Percentiles rank a stretch among this genome's conserved stretches.
These are phyloP conservation scores for Diploscapter pachys DNA, from an alignment of 1,140 invertebrate genomes.

Conservation along the genomic window DNA sequence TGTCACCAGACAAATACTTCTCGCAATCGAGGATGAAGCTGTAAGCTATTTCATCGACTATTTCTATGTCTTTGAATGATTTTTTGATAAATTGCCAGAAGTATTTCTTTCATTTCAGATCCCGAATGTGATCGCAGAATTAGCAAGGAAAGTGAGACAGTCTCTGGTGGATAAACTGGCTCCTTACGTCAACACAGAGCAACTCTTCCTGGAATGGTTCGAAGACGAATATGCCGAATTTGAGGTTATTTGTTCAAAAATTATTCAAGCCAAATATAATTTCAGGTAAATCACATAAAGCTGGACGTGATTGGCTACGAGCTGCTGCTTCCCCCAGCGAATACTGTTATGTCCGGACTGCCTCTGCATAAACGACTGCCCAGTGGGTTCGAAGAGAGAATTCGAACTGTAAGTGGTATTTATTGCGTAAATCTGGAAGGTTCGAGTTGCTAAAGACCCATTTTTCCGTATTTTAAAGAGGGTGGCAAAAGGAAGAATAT, in stretches of 20 bases:
- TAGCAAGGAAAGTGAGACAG: neutral
- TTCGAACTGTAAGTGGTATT: constrained; percentile 67
- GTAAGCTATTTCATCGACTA: constrained; percentile 10
- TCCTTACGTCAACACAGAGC: constrained; percentile 89
- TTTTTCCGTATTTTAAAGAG: too few relatives aligned
- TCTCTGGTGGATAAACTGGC: constrained; percentile 65
- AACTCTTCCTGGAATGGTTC: constrained; percentile 97
- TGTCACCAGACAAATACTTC: constrained; percentile 68
- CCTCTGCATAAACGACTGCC: constrained; percentile 88
- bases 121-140: constrained; percentile 2
- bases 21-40: constrained; percentile 64
- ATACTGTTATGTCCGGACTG: constrained; percentile 91
- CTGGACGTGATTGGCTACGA: constrained; percentile 69
- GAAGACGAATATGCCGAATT: constrained; percentile 94
- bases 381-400: constrained; percentile 91
- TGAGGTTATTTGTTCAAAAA: constrained; percentile 77
- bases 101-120: neutral
- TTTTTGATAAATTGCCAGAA: neutral
- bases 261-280: constrained; percentile 67
- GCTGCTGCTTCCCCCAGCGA: constrained; percentile 88
- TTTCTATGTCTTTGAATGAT: neutral
- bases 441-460: too few relatives aligned
- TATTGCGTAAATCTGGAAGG: too few relatives aligned
- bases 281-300: constrained; percentile 65
- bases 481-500: too few relatives aligned